phyloP scores from a whole-genome alignment of 2,888 invertebrate genomes.

The Carabus problematicus region DNA sequence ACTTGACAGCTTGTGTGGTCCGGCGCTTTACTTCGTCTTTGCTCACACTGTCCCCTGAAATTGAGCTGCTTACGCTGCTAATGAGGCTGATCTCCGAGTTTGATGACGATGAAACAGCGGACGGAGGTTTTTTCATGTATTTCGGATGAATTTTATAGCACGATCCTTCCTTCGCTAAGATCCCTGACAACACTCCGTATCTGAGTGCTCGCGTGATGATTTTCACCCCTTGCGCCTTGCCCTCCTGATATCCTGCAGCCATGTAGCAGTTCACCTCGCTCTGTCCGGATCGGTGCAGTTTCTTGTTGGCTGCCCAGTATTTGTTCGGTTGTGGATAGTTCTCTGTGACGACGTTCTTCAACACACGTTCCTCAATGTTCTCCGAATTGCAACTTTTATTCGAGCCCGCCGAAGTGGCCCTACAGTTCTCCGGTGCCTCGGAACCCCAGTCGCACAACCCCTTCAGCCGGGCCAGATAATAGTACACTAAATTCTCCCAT shows the following conservation, averaged over 20 bases:
- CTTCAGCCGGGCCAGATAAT: conserved; percentile 46
- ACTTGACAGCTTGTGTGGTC: too few relatives aligned
- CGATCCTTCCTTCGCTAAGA: conserved; percentile 44
- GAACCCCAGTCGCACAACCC: conserved; percentile 38
- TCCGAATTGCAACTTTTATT: conserved; percentile 5
- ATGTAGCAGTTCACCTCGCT: conserved; percentile 7
- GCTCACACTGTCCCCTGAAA: too few relatives aligned
- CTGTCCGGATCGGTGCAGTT: not conserved
- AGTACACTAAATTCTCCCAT: conserved; percentile 47
- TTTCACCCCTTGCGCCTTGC: conserved; percentile 41
- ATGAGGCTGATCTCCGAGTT: too few relatives aligned
- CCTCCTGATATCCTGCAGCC: conserved; percentile 34
- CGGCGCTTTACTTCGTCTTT: too few relatives aligned
- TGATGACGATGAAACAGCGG: too few relatives aligned
- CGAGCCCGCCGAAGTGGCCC: not conserved
- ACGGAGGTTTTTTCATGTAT: conserved; percentile 4
- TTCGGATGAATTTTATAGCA: conserved; percentile 12
- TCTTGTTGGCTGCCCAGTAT: conserved; percentile 4
- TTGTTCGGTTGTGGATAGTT: not conserved
- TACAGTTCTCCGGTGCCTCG: not conserved
- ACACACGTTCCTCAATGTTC: conserved; percentile 16
- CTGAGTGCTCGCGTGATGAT: conserved; percentile 46
- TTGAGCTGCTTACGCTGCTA: too few relatives aligned
- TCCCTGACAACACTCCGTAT: conserved; percentile 46
- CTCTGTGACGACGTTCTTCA: conserved; percentile 4